Conservation (phyloP, 2,888 invertebrate species). For the Hermaeophaga mercurialis region DNA sequence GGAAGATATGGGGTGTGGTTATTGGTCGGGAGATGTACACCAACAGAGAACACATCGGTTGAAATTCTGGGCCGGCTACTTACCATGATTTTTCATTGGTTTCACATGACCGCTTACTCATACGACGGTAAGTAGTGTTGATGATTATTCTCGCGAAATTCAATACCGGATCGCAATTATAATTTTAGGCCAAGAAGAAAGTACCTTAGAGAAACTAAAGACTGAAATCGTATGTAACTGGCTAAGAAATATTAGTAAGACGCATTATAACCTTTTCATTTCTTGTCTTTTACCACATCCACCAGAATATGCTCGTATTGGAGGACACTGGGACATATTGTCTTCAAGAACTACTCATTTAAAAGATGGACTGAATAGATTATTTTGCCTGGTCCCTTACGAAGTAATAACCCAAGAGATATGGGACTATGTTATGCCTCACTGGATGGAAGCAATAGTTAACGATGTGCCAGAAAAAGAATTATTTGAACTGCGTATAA, state of each 20-base stretch:
- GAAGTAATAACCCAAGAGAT: slow-evolving; percentile 95
- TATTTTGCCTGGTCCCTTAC: slow-evolving; percentile 96
- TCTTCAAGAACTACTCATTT: slow-evolving; percentile 88
- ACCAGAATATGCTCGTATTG: slow-evolving; percentile 92
- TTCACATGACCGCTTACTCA: slow-evolving; percentile 95
- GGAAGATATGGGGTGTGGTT: slow-evolving; percentile 98
- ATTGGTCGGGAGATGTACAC: slow-evolving; percentile 89
- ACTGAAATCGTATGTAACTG: slow-evolving; percentile 91
- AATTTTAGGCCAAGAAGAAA: slow-evolving; percentile 72
- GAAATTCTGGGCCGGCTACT: slow-evolving; percentile 88
- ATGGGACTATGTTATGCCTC: slow-evolving; percentile 98
- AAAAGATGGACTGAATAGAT: slow-evolving; percentile 90
- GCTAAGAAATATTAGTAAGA: slow-evolving; percentile 81
- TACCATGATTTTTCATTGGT: slow-evolving; percentile 99
- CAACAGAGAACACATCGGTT: slow-evolving; percentile 75
- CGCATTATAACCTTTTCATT: slow-evolving; percentile 88
- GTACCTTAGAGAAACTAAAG: slow-evolving; percentile 89
- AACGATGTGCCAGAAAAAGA: slow-evolving; percentile 91
- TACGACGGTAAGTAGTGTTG: slow-evolving; percentile 74
- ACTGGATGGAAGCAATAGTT: slow-evolving; percentile 98
- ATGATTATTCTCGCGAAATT: too few relatives aligned
- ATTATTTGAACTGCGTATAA: slow-evolving; percentile 79
- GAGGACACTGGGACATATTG: slow-evolving; percentile 94
- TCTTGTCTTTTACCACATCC: slow-evolving; percentile 95
- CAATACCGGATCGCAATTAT: too few relatives aligned